Base-by-base conservation (phyloP, 2,888 invertebrate genomes). In the Oscheius myriophilus region DNA sequence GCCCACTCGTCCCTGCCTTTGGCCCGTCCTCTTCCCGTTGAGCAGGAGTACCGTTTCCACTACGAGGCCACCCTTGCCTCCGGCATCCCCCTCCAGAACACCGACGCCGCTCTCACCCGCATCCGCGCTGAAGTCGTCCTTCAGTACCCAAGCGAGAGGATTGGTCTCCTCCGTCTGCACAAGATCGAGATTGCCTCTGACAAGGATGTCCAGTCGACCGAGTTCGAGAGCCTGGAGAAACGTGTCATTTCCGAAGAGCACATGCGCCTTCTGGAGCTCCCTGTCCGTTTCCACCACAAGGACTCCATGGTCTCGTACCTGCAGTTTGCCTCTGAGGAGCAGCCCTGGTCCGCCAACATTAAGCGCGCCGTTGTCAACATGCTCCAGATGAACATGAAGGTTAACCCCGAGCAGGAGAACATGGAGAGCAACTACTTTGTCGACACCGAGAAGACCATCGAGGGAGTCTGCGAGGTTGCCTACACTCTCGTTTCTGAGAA, bases 301-400 rank as follows among this genome's bases (percentile, higher is more conserved):
- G 71, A 80, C 53, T 81, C 82, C 71, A 70, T 82, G 67, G 76
- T 83, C 72, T 73, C 76, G 46, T 75, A 76, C 51, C 61, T 78
- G 46, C 69, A 72, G 59, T 78, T 78, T 65, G 46, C 62, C 23
- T 45, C 63, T 46, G 63, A 72, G 14, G 84, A 84, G 25, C 46
- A 73, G 12, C 70, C 76, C 46, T 84, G 83, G 83, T 78, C 82
- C 42, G 77, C 76, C 70, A 85, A 85, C 79, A 74, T 82, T 72
- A 85, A 85, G 75, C 76, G 82, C 58, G 74, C 82, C n/a, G 73
- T 85, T 64, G 65, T 85, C 71, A 82, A 78, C 73, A 75, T 82
- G 79, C 69, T 77, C 61, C 58, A 69, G 42, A 65, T 74, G 62
- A 65, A 67, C 42, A 43, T 69, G 39, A 68, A 76, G 69, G 57